These are phyloP conservation scores for Dryas iulia DNA, from an alignment of 1,140 invertebrate genomes.

Conservation along the genomic window DNA sequence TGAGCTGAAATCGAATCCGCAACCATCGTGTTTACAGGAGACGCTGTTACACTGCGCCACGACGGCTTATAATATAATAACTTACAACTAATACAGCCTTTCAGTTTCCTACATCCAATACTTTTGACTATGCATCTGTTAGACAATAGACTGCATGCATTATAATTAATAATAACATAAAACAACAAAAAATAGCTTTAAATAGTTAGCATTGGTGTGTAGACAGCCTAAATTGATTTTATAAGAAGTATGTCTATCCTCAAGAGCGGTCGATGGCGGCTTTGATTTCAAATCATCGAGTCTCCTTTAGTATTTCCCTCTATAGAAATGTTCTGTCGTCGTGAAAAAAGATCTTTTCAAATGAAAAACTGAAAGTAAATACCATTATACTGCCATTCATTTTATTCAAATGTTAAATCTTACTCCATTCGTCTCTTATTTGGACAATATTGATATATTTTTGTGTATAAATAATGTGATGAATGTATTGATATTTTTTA, in stretches of 20 bases:
- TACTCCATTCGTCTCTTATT: not conserved
- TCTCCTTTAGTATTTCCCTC: slow-evolving; percentile 22
- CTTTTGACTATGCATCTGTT: too few species aligned
- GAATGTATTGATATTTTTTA: too few species aligned
- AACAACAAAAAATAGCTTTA: not conserved
- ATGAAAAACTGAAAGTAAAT: slow-evolving; percentile 12
- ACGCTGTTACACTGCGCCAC: too few species aligned
- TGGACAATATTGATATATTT: not conserved
- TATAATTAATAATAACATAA: not conserved
- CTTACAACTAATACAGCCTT: too few species aligned
- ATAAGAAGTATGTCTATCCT: slow-evolving; percentile 8
- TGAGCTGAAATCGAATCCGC: too few species aligned
- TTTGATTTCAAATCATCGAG: slow-evolving; percentile 19
- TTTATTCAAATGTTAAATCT: slow-evolving; percentile 10
- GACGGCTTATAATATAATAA: too few species aligned
- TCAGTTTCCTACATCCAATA: too few species aligned
- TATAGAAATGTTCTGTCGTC: slow-evolving; percentile 18
- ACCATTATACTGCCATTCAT: slow-evolving; percentile 1
- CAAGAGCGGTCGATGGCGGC: slow-evolving; percentile 11
- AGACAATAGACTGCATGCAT: too few species aligned
- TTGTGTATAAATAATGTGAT: not conserved
- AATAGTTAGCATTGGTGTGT: not conserved
- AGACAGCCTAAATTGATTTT: slow-evolving; percentile 6
- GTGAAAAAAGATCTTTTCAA: slow-evolving; percentile 15
- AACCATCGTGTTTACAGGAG: too few species aligned